Percentiles rank a stretch among this genome's conserved stretches.
Evolutionary conservation across 2,888 invertebrate species (phyloP).

Genomic region (Dastarcus helophoroides): DNA sequence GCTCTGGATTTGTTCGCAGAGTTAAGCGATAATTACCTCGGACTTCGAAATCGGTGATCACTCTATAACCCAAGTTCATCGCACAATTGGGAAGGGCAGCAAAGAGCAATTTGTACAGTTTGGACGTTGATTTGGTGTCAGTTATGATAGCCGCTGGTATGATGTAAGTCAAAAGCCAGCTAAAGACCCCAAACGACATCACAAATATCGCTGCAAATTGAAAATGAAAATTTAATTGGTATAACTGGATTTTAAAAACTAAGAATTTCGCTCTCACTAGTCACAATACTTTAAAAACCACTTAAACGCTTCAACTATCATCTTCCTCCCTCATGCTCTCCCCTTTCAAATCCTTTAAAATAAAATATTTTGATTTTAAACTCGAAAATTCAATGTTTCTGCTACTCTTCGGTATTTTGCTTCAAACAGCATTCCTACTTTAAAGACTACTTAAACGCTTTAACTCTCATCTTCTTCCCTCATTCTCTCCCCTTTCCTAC

Average conservation of each 20-base stretch:
- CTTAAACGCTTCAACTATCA: too few relatives aligned
- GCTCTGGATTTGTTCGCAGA: background rate
- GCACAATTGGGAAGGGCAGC: constrained; percentile 32
- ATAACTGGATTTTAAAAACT: background rate
- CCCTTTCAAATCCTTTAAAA: too few relatives aligned
- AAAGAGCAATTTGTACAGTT: constrained; percentile 20
- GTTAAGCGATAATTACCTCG: constrained; percentile 25
- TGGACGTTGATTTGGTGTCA: constrained; percentile 13
- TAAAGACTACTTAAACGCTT: too few relatives aligned
- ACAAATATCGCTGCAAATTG: constrained; percentile 28
- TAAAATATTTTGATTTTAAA: too few relatives aligned
- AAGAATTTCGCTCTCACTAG: background rate
- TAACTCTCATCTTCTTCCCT: too few relatives aligned
- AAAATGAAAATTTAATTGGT: constrained; percentile 3
- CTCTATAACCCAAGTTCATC: constrained; percentile 28
- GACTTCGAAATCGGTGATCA: constrained; percentile 29
- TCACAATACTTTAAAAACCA: background rate
- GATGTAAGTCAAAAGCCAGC: constrained; percentile 31
- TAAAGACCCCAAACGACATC: constrained; percentile 28
- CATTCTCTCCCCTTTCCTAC: too few relatives aligned
- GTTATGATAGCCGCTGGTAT: constrained; percentile 23
- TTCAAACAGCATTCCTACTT: too few relatives aligned
- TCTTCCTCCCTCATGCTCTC: too few relatives aligned
- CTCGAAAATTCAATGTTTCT: too few relatives aligned
- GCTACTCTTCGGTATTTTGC: too few relatives aligned